These are phyloP conservation scores for Serripes groenlandicus DNA, from an alignment of 2,888 invertebrate species.

Conservation along the genomic window DNA sequence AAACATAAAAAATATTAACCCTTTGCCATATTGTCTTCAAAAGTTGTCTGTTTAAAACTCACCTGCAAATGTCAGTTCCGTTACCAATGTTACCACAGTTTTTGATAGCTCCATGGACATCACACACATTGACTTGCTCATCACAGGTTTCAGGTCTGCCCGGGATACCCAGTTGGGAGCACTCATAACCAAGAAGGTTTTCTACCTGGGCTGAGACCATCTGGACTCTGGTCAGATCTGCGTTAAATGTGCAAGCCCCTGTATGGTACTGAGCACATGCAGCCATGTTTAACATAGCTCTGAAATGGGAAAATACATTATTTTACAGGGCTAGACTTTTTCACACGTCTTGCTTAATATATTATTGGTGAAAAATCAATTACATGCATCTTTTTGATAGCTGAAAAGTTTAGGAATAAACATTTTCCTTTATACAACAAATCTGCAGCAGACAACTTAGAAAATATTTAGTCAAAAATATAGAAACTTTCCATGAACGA, in stretches of 20 bases:
- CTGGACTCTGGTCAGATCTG: background rate
- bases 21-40: too few species aligned
- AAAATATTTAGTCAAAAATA: too few species aligned
- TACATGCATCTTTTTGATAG: too few species aligned
- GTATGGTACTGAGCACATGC: constrained; percentile 42
- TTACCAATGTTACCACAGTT: constrained; percentile 22
- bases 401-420: too few species aligned
- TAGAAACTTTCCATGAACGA: too few species aligned
- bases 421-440: too few species aligned
- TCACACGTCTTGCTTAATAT: too few species aligned
- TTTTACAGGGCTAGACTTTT: too few species aligned
- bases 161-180: constrained; percentile 31
- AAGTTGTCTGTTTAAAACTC: too few species aligned
- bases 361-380: too few species aligned
- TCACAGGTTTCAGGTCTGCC: constrained; percentile 29
- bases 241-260: constrained; percentile 13
- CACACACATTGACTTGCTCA: constrained; percentile 13
- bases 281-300: constrained; percentile 45
- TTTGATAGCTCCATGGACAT: constrained; percentile 16
- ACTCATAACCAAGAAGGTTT: constrained; percentile 41
- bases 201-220: constrained; percentile 25
- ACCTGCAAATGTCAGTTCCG: constrained; percentile 22
- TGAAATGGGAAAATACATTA: constrained; percentile 7
- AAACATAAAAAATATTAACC: too few species aligned
- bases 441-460: too few species aligned